Percentiles rank a stretch among this genome's conserved stretches.
Conservation (phyloP, 1,140 invertebrate genomes). For the Hycleus phaleratus region DNA sequence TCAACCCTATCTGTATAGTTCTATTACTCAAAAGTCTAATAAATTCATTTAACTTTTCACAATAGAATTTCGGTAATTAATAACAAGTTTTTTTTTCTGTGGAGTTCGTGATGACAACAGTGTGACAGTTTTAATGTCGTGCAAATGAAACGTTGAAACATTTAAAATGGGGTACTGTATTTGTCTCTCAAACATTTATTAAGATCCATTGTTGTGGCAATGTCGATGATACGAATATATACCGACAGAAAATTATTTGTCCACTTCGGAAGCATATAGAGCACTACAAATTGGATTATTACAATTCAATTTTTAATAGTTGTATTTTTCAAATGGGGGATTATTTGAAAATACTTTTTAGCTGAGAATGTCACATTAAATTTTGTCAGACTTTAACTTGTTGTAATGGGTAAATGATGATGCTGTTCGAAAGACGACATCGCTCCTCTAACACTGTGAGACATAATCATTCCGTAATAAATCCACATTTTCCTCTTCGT, state of each 20-base stretch:
- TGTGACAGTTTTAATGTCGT: conserved; percentile 10
- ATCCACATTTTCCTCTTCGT: neutral
- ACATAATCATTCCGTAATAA: conserved; percentile 12
- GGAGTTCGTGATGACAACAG: conserved; percentile 1
- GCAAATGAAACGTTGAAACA: conserved; percentile 11
- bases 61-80: conserved; percentile 13
- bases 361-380: conserved; percentile 1
- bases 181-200: conserved; percentile 6
- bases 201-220: neutral
- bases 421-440: neutral
- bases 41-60: conserved; percentile 11
- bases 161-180: conserved; percentile 6
- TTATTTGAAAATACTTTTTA: conserved; percentile 3
- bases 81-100: conserved; percentile 2
- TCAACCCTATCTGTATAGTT: neutral
- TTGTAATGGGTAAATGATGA: conserved; percentile 11
- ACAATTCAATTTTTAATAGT: conserved; percentile 3
- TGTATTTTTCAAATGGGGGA: neutral
- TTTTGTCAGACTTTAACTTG: conserved; percentile 5
- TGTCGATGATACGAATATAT: no score
- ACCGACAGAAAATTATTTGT: no score
- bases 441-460: conserved; percentile 1
- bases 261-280: neutral
- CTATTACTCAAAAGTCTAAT: neutral
- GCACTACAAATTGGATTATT: neutral